Base-by-base conservation (phyloP, 35 echinoderm and acorn worm genomes). In the Acanthaster planci region DNA sequence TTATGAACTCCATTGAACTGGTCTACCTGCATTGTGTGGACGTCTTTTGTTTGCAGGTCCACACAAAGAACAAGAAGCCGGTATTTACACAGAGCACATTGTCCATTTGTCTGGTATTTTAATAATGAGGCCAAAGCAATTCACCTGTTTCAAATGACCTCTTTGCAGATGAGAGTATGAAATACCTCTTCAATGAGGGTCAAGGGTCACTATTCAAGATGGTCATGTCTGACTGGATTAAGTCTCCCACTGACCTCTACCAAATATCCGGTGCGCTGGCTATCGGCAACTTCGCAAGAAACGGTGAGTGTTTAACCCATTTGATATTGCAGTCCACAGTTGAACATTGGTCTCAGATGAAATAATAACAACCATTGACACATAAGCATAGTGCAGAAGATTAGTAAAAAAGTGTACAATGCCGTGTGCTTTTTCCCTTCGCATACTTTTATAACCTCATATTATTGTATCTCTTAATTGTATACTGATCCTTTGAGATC, bases 281-380 rank as follows among this genome's bases (percentile, higher is more conserved):
- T 23, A 40, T 99, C 15, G 96, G 96, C 7, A 99, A 99, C 89
- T 99, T 99, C 89, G 96, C 96, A 34, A 90, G 96, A 52, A 99
- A 86, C 80, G 96, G 96, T 94, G 87, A 99, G 88, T 77, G 4
- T 6, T 12, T 6, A 47, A 47, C 12, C 42, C 42, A 12, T 47
- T 47, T 47, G 12, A 6, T 47, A 47, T 4, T 12, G 12, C 4
- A 47, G 42, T 47, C 42, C n/a, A n/a, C n/a, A n/a, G n/a, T n/a
- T n/a, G n/a, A n/a, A n/a, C n/a, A n/a, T n/a, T n/a, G n/a, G n/a
- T n/a, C n/a, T n/a, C n/a, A n/a, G n/a, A n/a, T n/a, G n/a, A n/a
- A n/a, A n/a, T n/a, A n/a, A n/a, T n/a, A n/a, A n/a, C n/a, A n/a
- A n/a, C n/a, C n/a, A n/a, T n/a, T n/a, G n/a, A n/a, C n/a, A n/a